These are phyloP conservation scores for Apostichopus parvimensis DNA, from an alignment of 35 echinoderm and acorn worm species.

Conservation along the genomic window DNA sequence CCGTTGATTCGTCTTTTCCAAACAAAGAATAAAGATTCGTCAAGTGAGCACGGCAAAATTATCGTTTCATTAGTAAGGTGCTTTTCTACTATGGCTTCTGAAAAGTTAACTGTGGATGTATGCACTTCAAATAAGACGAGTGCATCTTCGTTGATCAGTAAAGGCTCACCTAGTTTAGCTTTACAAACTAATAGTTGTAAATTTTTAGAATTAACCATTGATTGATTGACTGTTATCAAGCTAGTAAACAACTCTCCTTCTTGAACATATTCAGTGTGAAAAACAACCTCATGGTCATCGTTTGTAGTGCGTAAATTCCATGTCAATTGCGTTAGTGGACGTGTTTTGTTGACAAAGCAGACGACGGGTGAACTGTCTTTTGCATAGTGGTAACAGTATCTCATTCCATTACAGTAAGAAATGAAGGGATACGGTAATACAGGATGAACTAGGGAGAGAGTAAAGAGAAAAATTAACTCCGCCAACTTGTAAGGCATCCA, in stretches of 20 bases:
- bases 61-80: not conserved
- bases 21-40: not conserved
- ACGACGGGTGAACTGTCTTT: not conserved
- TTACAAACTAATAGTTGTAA: not conserved
- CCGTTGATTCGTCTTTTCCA: not conserved
- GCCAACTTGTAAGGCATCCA: too few species aligned
- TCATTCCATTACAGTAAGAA: not conserved
- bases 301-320: not conserved
- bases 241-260: not conserved
- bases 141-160: not conserved
- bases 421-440: not conserved
- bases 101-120: not conserved
- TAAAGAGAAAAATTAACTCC: not conserved
- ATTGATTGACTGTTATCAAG: not conserved
- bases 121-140: not conserved
- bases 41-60: not conserved
- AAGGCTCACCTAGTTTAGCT: not conserved
- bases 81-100: not conserved
- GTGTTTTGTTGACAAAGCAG: not conserved
- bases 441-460: not conserved
- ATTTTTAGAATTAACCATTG: not conserved
- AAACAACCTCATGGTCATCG: not conserved
- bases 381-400: not conserved
- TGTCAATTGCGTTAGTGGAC: not conserved
- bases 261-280: not conserved